Evolutionary conservation across 2,797 vertebrate species (phyloP), one percentile per base, ranked within the genome.

Genomic region (Hydrolagus colliei): DNA sequence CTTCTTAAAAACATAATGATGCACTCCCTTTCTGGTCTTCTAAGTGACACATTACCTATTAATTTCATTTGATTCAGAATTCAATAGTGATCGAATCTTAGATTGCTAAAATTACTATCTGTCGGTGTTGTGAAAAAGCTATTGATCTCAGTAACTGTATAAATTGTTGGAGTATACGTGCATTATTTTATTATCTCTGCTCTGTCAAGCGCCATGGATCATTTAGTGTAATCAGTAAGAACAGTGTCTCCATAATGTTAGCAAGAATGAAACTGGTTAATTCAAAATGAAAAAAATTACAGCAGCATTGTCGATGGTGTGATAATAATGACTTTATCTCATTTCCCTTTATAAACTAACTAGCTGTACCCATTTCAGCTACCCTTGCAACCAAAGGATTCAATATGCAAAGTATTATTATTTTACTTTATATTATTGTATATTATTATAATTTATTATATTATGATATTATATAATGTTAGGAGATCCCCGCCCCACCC

Each of bases 101-200:
- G 86, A 86, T 86, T 88, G 86, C 75, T 18, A 68, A 73, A 86
- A 59, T 32, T 86, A 41, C 72, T 4, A 52, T 87, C 4, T 72
- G 41, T 35, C 68, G 82, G 62, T 76, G 63, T 73, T 41, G 32
- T 88, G 86, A 90, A 90, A 88, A 86, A 32, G 87, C 85, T 90
- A 92, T 86, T 90, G 88, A 89, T 91, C 86, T 78, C 86, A 87
- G 85, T 80, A 89, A 79, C 82, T 74, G 87, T 90, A 87, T 89
- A 73, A 90, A 87, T 88, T 87, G 85, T 87, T 87, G 65, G 77
- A 88, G 77, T 86, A 72, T 87, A 88, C 7, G 32, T 89, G 89
- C 89, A 89, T 90, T 89, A 89, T 89, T 91, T 89, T 89, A 89
- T 90, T 91, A 89, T 91, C 86, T 90, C 88, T 89, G 87, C 85